phyloP scores from a whole-genome alignment of 2,113 vertebrate species.

The Rattus rattus region DNA sequence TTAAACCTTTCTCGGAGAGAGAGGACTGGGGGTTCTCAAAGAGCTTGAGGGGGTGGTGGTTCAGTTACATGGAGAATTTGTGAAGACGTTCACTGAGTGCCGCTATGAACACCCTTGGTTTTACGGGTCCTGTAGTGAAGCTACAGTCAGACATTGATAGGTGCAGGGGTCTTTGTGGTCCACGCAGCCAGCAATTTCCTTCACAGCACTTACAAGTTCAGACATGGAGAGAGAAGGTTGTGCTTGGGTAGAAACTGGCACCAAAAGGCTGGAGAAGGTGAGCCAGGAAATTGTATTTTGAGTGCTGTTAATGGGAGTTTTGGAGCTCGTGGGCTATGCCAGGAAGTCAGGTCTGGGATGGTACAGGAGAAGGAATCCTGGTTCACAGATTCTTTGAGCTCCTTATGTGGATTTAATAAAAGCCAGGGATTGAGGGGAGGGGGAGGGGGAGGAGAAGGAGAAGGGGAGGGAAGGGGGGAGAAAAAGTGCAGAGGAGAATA shows the following conservation, averaged over 20 bases:
- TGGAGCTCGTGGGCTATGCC: rapidly evolving
- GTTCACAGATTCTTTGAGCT: neutral
- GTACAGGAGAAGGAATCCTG: too few relatives aligned
- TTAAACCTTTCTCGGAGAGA: neutral
- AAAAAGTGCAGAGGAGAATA: neutral
- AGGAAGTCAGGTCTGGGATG: neutral
- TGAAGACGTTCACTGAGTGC: too few relatives aligned
- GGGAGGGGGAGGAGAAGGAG: neutral
- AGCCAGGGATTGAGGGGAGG: rapidly evolving
- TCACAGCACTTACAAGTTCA: neutral
- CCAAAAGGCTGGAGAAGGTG: neutral
- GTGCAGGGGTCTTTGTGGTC: neutral
- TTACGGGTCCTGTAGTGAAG: neutral
- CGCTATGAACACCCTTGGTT: neutral
- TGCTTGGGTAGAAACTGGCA: neutral
- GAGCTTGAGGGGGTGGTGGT: neutral
- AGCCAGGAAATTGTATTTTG: neutral
- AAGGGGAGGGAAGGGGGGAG: too few relatives aligned
- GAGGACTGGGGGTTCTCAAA: neutral
- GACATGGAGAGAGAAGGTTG: neutral
- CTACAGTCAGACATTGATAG: neutral
- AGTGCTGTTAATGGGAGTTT: neutral
- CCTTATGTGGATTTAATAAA: neutral
- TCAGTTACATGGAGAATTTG: too few relatives aligned
- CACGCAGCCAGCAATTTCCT: neutral